Conservation (phyloP, 2,113 vertebrate species). For the Syrrhaptes paradoxus region DNA sequence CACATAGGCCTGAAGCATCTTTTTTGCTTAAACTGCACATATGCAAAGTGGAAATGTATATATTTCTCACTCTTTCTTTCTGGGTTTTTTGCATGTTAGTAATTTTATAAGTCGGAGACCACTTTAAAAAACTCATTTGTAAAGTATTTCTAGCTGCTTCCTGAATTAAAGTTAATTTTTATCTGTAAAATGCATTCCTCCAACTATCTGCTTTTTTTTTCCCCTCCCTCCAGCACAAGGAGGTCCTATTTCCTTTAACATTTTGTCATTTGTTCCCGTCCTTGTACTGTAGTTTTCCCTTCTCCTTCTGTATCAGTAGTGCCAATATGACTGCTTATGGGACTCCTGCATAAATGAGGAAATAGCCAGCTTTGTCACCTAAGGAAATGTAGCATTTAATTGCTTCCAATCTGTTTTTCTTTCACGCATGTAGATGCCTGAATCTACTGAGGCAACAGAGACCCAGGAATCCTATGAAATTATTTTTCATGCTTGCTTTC, state of each 20-base stretch:
- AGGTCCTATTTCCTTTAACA: background rate
- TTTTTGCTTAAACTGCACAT: constrained; percentile 24
- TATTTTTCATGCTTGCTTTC: background rate
- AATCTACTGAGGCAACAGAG: background rate
- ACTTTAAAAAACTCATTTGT: background rate
- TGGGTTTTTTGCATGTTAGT: background rate
- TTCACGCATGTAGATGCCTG: background rate
- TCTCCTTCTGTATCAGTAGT: background rate
- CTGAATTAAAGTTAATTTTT: constrained; percentile 24
- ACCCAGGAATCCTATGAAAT: background rate
- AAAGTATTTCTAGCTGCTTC: background rate
- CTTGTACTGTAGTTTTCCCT: background rate
- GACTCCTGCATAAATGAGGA: background rate
- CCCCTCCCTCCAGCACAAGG: background rate
- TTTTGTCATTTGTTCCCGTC: background rate
- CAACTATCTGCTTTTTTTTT: background rate
- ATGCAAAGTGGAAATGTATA: background rate
- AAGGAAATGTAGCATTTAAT: background rate
- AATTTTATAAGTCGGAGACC: background rate
- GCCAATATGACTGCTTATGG: background rate
- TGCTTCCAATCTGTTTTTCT: background rate
- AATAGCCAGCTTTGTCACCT: background rate
- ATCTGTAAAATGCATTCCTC: constrained; percentile 1
- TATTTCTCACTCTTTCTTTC: background rate
- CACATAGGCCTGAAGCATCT: background rate